Evolutionary conservation across 2,797 vertebrate species (phyloP).

Genomic region (Dallia pectoralis): DNA sequence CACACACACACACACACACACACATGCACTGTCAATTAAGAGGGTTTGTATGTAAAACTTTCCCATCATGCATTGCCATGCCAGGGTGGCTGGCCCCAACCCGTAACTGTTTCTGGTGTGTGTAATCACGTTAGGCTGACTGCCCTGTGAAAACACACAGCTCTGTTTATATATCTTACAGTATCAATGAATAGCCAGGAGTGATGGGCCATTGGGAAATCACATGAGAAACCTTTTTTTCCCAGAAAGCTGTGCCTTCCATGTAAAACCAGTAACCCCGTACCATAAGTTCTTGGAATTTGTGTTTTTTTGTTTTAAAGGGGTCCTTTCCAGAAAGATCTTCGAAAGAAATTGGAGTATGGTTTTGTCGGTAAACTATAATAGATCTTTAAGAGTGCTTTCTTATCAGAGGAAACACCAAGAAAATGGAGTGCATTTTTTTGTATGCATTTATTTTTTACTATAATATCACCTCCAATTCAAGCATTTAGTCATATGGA

Average conservation of each 20-base stretch:
- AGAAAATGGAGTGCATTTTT: not conserved
- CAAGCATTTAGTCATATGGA: not conserved
- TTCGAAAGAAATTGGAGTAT: not conserved
- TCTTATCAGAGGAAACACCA: not conserved
- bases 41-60: not conserved
- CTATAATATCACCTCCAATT: not conserved
- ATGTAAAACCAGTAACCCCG: conserved; percentile 3
- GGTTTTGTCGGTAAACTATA: not conserved
- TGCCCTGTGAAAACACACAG: not conserved
- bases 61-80: not conserved
- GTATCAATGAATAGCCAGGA: conserved; percentile 15
- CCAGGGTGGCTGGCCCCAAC: not conserved
- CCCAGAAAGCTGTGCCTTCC: conserved; percentile 7
- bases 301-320: not conserved
- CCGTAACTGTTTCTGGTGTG: not conserved
- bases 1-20: not conserved
- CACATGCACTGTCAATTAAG: not conserved
- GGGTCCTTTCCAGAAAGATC: not conserved
- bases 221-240: not conserved
- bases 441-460: not conserved
- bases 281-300: conserved; percentile 13
- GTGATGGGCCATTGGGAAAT: not conserved
- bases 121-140: not conserved
- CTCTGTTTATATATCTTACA: conserved; percentile 13
- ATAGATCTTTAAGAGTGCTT: not conserved